These are phyloP conservation scores for Peromyscus melanophrys DNA, from an alignment of 2,797 vertebrate species.

Conservation along the genomic window DNA sequence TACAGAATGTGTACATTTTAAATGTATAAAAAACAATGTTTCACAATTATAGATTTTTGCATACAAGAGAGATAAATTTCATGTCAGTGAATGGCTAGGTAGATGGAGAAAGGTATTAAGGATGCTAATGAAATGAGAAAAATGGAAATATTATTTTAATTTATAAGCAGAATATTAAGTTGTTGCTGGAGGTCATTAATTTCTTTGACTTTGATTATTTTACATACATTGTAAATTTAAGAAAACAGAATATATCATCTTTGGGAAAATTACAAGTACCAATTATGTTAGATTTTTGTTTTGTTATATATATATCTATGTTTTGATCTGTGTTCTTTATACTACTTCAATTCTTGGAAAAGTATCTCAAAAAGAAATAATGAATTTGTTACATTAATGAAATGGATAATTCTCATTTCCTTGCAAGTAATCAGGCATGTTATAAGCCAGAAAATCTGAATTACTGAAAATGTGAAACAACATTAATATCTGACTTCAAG, in stretches of 20 bases:
- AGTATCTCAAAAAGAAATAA: not conserved
- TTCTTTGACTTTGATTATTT: not conserved
- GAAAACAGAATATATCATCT: not conserved
- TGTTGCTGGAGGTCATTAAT: not conserved
- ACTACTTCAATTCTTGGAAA: not conserved
- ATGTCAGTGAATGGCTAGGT: not conserved
- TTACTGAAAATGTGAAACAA: not conserved
- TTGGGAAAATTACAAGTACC: not conserved
- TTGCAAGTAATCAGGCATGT: not conserved
- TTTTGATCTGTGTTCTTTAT: not conserved
- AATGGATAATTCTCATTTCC: constrained; percentile 10
- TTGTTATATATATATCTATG: not conserved
- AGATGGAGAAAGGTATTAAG: not conserved
- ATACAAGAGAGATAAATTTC: not conserved
- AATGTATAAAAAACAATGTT: not conserved
- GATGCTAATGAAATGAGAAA: not conserved
- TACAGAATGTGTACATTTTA: not conserved
- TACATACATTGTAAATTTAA: not conserved
- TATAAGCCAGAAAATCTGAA: not conserved
- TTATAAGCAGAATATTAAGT: not conserved
- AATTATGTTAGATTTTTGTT: not conserved
- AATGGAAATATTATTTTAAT: not conserved
- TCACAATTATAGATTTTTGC: not conserved
- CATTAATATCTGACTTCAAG: not conserved
- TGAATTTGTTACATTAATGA: not conserved